These are phyloP conservation scores for Tetheella fluctuosa DNA, from an alignment of 2,888 invertebrate species.

Conservation along the genomic window DNA sequence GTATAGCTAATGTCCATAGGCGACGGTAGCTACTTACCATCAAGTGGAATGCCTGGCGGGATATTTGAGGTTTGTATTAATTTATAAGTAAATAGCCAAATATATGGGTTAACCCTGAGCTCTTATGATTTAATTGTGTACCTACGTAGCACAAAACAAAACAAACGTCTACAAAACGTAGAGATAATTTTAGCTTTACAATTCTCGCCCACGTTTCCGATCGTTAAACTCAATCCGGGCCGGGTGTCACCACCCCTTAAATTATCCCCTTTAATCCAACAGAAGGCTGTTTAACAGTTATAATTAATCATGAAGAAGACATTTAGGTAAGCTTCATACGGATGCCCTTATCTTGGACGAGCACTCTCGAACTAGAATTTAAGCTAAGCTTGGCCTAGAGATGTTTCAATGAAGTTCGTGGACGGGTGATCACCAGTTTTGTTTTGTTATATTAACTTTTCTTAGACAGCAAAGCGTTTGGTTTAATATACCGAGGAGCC, in stretches of 20 bases:
- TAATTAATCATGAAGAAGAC: conserved; percentile 34
- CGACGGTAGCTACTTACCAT: too few relatives aligned
- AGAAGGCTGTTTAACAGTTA: conserved; percentile 13
- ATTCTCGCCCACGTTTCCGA: neutral
- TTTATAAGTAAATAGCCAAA: too few relatives aligned
- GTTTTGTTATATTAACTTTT: neutral
- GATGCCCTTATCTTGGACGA: conserved; percentile 32
- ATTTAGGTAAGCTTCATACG: conserved; percentile 20
- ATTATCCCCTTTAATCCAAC: conserved; percentile 15
- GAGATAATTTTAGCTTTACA: conserved; percentile 1
- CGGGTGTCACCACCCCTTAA: neutral
- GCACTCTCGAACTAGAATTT: conserved; percentile 20
- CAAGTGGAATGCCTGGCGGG: too few relatives aligned
- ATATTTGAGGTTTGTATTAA: too few relatives aligned
- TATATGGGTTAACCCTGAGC: too few relatives aligned
- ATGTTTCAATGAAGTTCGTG: conserved; percentile 21
- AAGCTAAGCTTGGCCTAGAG: conserved; percentile 21
- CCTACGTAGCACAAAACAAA: neutral
- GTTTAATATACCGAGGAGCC: too few relatives aligned
- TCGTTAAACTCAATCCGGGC: neutral
- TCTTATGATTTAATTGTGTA: too few relatives aligned
- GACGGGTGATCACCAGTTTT: conserved; percentile 25
- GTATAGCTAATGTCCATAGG: too few relatives aligned
- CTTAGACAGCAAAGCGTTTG: too few relatives aligned
- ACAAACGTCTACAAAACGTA: neutral